Evolutionary conservation across 2,888 invertebrate species (phyloP).

Genomic region (Tenthredo mesomela): DNA sequence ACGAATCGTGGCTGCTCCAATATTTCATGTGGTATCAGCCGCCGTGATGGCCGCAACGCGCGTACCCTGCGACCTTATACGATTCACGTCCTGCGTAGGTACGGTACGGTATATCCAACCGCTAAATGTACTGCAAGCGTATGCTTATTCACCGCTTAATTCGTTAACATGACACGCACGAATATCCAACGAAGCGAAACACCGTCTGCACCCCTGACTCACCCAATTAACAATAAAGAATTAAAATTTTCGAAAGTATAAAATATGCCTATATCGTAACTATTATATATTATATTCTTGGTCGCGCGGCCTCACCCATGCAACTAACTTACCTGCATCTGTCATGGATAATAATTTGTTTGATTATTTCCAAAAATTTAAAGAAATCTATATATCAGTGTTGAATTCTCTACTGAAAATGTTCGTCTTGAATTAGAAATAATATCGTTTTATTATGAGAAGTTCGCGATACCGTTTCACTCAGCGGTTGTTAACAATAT

Average conservation of each 20-base stretch:
- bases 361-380: background rate
- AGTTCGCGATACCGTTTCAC: background rate
- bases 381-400: background rate
- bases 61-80: slow-evolving; percentile 51
- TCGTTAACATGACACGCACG: slow-evolving; percentile 35
- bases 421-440: background rate
- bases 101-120: slow-evolving; percentile 9
- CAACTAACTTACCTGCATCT: background rate
- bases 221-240: slow-evolving; percentile 9
- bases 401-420: background rate
- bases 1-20: slow-evolving; percentile 43
- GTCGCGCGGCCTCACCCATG: background rate
- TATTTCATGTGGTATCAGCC: slow-evolving; percentile 48
- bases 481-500: background rate
- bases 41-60: slow-evolving; percentile 49
- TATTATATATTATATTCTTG: background rate
- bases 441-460: background rate
- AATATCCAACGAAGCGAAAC: slow-evolving; percentile 27
- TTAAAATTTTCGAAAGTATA: background rate
- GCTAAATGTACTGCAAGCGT: background rate
- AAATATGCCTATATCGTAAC: background rate
- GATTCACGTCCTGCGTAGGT: background rate
- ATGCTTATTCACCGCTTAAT: slow-evolving; percentile 34
- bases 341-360: background rate
- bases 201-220: slow-evolving; percentile 21